Conservation (phyloP, 1,140 invertebrate species). For the Bombus haemorrhoidalis region DNA sequence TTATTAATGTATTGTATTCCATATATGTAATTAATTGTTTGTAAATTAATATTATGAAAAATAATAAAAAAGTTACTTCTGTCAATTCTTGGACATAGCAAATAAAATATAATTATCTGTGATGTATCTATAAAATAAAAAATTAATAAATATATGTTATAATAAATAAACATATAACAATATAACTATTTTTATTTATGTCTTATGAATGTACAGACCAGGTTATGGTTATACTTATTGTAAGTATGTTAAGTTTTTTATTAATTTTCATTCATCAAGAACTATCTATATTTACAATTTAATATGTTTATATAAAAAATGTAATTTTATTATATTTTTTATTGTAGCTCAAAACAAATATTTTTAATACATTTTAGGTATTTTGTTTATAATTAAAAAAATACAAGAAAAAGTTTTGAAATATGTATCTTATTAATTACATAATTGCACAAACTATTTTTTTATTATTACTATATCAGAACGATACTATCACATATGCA, state of each 20-base stretch:
- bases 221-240: neutral
- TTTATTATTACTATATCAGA: slow-evolving; percentile 31
- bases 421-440: slow-evolving; percentile 14
- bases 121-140: too few species aligned
- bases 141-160: too few species aligned
- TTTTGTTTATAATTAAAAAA: neutral
- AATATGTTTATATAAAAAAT: neutral
- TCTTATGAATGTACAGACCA: neutral
- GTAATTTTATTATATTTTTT: neutral
- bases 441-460: slow-evolving; percentile 23
- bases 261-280: neutral
- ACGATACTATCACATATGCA: slow-evolving; percentile 44
- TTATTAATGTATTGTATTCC: too few species aligned
- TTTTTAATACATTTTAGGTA: slow-evolving; percentile 5
- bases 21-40: neutral
- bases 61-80: neutral
- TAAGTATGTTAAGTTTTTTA: neutral
- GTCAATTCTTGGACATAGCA: too few species aligned
- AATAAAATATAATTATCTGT: too few species aligned
- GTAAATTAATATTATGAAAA: neutral
- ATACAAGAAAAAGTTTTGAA: neutral
- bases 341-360: neutral
- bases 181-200: neutral
- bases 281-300: neutral
- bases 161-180: neutral